Percentiles rank a stretch among this genome's conserved stretches.
These are phyloP conservation scores for Danionella dracula DNA, from an alignment of 2,797 vertebrate species.

Conservation along the genomic window DNA sequence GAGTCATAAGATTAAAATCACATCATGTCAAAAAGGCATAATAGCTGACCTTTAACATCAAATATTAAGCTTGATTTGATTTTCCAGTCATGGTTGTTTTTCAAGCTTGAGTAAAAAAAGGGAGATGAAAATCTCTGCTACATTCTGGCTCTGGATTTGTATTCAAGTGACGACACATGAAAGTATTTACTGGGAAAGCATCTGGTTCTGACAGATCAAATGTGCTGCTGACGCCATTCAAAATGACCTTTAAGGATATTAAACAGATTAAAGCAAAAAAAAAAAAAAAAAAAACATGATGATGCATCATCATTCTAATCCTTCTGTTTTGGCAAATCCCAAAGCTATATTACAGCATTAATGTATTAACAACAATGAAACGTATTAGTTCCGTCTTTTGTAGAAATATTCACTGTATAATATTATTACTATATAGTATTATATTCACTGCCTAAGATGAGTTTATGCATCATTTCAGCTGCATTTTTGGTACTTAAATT, in stretches of 20 bases:
- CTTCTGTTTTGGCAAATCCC: slow-evolving; percentile 2
- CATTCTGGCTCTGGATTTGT: not conserved
- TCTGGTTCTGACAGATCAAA: not conserved
- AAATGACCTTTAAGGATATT: not conserved
- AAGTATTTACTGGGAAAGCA: not conserved
- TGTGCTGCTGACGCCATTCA: not conserved
- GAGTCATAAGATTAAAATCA: too few relatives aligned
- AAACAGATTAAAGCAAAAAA: not conserved
- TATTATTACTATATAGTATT: too few relatives aligned
- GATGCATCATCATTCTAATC: not conserved
- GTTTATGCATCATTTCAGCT: not conserved
- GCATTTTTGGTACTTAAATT: too few relatives aligned
- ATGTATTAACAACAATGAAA: too few relatives aligned
- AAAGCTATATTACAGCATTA: not conserved
- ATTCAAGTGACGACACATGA: not conserved
- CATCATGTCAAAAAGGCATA: too few relatives aligned
- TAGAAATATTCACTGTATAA: too few relatives aligned
- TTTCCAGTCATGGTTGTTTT: too few relatives aligned
- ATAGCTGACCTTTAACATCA: too few relatives aligned
- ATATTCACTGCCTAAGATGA: not conserved
- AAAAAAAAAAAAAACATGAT: not conserved
- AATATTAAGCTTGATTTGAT: too few relatives aligned
- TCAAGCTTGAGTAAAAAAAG: too few relatives aligned
- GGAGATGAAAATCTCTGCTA: too few relatives aligned
- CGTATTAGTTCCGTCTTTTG: too few relatives aligned